phyloP scores from a whole-genome alignment of 2,113 vertebrate species.

The Atlantisia rogersi region DNA sequence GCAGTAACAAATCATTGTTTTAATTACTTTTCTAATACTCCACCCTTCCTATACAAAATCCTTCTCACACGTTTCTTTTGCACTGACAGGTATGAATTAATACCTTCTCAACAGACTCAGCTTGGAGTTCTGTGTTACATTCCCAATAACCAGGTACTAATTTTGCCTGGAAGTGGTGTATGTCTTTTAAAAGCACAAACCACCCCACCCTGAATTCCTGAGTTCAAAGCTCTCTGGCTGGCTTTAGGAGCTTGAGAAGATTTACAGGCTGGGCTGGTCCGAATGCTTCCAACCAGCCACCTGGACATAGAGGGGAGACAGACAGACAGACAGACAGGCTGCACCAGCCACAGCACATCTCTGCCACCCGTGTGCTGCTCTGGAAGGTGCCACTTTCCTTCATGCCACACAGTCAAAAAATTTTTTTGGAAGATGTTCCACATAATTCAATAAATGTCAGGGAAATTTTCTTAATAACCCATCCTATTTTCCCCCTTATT shows the following conservation, averaged over 20 bases:
- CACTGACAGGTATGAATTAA: not conserved
- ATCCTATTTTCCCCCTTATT: not conserved
- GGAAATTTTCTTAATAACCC: not conserved
- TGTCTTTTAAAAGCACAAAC: not conserved
- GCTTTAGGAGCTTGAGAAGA: not conserved
- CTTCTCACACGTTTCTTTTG: not conserved
- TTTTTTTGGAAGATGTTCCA: not conserved
- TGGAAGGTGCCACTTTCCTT: not conserved
- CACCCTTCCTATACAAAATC: not conserved
- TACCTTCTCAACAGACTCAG: not conserved
- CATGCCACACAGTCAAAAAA: not conserved
- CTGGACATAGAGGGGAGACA: too few species aligned
- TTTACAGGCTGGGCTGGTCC: not conserved
- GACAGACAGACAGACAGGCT: rapidly evolving
- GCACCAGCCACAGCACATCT: not conserved
- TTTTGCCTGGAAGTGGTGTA: not conserved
- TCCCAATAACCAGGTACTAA: not conserved
- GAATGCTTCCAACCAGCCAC: rapidly evolving
- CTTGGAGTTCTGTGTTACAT: not conserved
- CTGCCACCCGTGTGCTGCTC: not conserved
- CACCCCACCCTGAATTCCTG: not conserved
- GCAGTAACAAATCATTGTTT: not conserved
- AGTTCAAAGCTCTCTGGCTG: not conserved
- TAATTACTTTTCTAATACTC: not conserved
- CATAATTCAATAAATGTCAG: not conserved